Evolutionary conservation across 1,140 invertebrate species (phyloP).

Genomic region (Zaprionus kolodkinae): DNA sequence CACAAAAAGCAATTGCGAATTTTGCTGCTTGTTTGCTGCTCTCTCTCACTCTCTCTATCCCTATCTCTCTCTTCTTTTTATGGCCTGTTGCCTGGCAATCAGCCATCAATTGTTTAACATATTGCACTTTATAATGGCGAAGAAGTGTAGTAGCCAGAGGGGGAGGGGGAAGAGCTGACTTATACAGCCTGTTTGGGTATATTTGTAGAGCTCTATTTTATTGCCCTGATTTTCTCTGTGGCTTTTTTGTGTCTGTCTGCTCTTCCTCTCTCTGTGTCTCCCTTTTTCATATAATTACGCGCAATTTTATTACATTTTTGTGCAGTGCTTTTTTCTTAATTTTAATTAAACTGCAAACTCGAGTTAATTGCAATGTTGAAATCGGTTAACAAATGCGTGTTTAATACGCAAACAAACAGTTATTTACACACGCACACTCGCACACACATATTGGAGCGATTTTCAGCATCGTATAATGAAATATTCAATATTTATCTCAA

Average conservation of each 20-base stretch:
- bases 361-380: conserved; percentile 7
- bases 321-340: conserved; percentile 6
- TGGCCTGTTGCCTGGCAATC: conserved; percentile 55
- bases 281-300: conserved; percentile 33
- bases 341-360: neutral
- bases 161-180: neutral
- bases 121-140: conserved; percentile 59
- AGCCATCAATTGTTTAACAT: conserved; percentile 73
- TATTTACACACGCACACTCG: neutral
- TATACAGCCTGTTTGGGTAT: neutral
- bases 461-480: neutral
- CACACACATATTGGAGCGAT: neutral
- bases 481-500: conserved; percentile 1
- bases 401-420: conserved; percentile 5
- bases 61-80: conserved; percentile 16
- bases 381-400: conserved; percentile 7
- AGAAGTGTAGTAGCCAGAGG: neutral
- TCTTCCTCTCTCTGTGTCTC: neutral
- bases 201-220: conserved; percentile 23
- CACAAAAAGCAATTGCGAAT: conserved; percentile 51
- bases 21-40: conserved; percentile 41
- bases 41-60: neutral
- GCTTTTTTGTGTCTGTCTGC: conserved; percentile 3
- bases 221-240: conserved; percentile 39
- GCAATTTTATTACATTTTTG: conserved; percentile 27